Evolutionary conservation across 2,888 invertebrate genomes (phyloP), one percentile per base, ranked within the genome.

Genomic region (Scaptomyza tumidula): DNA sequence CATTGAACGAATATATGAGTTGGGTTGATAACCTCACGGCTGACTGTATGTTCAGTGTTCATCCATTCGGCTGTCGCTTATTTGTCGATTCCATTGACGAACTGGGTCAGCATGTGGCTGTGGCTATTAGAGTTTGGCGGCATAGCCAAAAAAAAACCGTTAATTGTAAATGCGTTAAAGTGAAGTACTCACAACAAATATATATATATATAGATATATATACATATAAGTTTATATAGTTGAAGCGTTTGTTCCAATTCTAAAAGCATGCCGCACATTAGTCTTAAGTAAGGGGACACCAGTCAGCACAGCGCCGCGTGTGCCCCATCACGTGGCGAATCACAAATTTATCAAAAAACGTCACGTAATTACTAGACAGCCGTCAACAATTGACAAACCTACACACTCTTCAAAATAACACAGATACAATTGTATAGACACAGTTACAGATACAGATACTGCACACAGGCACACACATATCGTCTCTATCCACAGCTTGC

Each of bases 161-260:
- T 84, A 84, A 86, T 86, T 88, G 86, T 53, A 84, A 88, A 84
- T 84, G 83, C 83, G 88, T 80, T 84, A 86, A 80, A 80, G 75
- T 71, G 63, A 65, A 65, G 69, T 14, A 39, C 14, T 14, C 24
- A 63, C 31, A 37, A 31, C 10, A 33, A 19, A 43, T 35, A 44
- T n/a, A 46, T 31, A 35, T 31, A 44, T 29, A 63, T 66, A 66
- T 39, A 63, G 64, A 66, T 39, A 39, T 19, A 43, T 35, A 44
- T n/a, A 46, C 19, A 35, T 31, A 66, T 39, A 39, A 14, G 3
- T 24, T 24, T 14, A 39, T 1, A 14, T 6, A 37, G 10, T n/a
- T 6, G 58, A 70, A 64, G 67, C 74, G 67, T 83, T 83, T 84
- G 83, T 88, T 88, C 83, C 83, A 83, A 84, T 84, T 84, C 88